Conservation (phyloP, 2,797 vertebrate genomes). For the Syndactyla subalaris region DNA sequence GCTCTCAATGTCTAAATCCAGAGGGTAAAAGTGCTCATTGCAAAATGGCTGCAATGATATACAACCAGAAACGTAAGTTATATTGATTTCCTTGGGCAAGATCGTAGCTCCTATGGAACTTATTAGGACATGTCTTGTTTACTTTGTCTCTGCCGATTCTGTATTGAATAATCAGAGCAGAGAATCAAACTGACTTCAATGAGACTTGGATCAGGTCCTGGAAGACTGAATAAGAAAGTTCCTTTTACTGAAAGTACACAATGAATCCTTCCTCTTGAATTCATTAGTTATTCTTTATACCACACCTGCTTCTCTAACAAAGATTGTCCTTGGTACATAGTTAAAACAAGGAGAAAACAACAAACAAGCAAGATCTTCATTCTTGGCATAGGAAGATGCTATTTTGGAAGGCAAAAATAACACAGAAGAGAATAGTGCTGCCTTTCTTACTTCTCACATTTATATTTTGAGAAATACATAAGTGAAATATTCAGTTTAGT, state of each 20-base stretch:
- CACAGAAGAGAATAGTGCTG: background rate
- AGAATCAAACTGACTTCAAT: conserved; percentile 36
- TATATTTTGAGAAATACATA: background rate
- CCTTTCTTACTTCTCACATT: background rate
- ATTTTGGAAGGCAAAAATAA: conserved; percentile 25
- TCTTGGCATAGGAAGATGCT: background rate
- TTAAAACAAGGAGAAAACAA: conserved; percentile 35
- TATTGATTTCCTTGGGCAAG: conserved; percentile 14
- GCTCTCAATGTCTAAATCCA: background rate
- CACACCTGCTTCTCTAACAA: background rate
- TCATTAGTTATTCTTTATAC: conserved; percentile 15
- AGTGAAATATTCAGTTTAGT: background rate
- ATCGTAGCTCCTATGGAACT: background rate
- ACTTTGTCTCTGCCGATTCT: conserved; percentile 30
- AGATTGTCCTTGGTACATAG: background rate
- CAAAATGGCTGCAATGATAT: background rate
- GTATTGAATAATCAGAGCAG: conserved; percentile 35
- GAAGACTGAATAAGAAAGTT: conserved; percentile 45
- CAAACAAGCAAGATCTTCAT: background rate
- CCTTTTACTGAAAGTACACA: conserved; percentile 20
- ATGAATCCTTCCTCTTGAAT: conserved; percentile 4
- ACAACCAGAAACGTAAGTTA: background rate
- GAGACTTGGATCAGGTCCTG: background rate
- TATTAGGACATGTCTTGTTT: conserved; percentile 13
- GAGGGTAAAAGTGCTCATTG: background rate